These are phyloP conservation scores for Limnothrissa miodon DNA, from an alignment of 2,113 vertebrate species.

Conservation along the genomic window DNA sequence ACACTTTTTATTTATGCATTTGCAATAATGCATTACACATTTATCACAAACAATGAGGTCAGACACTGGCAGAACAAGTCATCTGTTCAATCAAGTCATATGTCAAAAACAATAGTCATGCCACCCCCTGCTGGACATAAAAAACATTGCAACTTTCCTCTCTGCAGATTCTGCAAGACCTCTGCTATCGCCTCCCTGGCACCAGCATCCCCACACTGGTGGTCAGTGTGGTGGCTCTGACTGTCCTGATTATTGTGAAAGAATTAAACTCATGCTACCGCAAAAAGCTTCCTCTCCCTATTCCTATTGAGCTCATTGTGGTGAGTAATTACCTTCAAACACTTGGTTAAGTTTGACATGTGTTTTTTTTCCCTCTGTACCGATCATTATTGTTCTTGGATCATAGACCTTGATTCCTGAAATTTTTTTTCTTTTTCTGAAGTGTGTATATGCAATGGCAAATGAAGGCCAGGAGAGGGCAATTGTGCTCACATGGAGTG, in stretches of 20 bases:
- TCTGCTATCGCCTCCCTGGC: conserved; percentile 73
- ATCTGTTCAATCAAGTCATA: not conserved
- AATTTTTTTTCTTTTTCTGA: not conserved
- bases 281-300: conserved; percentile 76
- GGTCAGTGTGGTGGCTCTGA: conserved; percentile 75
- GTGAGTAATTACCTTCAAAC: conserved; percentile 57
- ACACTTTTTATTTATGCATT: not conserved
- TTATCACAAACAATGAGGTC: too few relatives aligned
- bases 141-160: not conserved
- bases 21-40: too few relatives aligned
- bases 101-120: not conserved
- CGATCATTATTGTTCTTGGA: too few relatives aligned
- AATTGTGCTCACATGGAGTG: not conserved
- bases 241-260: conserved; percentile 79
- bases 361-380: too few relatives aligned
- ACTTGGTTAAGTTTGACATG: not conserved
- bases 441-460: not conserved
- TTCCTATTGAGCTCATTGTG: conserved; percentile 87
- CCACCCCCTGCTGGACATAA: not conserved
- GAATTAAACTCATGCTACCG: conserved; percentile 76
- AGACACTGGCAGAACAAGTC: too few relatives aligned
- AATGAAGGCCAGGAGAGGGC: not conserved
- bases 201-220: conserved; percentile 75
- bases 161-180: conserved; percentile 46
- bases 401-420: not conserved